A percentile compares a stretch with the other conserved stretches of the same genome.
Conservation (phyloP, 2,113 vertebrate species). For the Clarias gariepinus region DNA sequence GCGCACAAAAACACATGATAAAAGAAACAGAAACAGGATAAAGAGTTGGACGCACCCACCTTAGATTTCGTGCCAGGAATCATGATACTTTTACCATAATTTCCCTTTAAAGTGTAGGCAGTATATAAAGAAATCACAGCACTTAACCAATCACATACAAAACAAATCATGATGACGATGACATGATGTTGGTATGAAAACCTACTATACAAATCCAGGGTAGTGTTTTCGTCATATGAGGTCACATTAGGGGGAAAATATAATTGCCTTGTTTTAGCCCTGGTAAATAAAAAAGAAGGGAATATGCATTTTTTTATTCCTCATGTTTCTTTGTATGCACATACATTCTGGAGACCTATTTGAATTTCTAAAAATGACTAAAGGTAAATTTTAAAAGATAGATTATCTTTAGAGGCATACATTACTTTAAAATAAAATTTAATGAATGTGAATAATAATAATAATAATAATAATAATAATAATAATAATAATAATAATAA, state of each 20-base stretch:
- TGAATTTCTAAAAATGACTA: no score
- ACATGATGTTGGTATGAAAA: neutral
- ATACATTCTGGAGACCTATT: no score
- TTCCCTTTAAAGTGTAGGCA: neutral
- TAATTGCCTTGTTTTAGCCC: no score
- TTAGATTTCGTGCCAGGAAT: neutral
- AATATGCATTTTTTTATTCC: neutral
- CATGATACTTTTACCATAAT: neutral
- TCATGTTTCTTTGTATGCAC: neutral
- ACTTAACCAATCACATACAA: neutral
- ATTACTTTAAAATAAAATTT: neutral
- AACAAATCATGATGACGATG: neutral
- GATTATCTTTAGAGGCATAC: neutral
- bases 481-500: no score
- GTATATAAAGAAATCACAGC: neutral
- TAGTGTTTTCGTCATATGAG: no score
- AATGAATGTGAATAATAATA: neutral
- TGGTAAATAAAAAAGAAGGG: neutral
- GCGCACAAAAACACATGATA: slow-evolving; percentile 10
- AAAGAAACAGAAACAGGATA: slow-evolving; percentile 21
- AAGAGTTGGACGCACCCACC: neutral
- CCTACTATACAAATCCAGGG: neutral
- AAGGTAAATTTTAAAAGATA: no score
- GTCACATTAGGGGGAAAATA: no score
- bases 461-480: no score